Base-by-base conservation (phyloP, 2,797 vertebrate species). In the Cyprinodon diabolis region DNA sequence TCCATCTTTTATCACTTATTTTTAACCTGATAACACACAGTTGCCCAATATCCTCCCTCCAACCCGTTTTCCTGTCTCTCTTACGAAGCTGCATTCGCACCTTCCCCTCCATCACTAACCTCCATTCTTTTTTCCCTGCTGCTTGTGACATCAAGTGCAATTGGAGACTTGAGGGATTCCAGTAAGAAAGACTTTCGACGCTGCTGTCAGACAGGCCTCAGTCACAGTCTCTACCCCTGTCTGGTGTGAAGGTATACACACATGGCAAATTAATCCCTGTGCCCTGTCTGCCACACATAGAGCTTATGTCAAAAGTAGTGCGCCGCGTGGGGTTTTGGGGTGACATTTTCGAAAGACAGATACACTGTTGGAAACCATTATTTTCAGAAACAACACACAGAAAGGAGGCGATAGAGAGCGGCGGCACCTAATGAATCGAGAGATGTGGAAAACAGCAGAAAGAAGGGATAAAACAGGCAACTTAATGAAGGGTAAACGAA, bases 401-500 rank as follows among this genome's bases (percentile, higher is more conserved):
- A 40, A 76, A 72, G 81, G 78, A 80, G 72, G 74, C 30, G 30
- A 71, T 68, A 70, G 83, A 78, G 87, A 90, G 85, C 67, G 35
- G 77, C 58, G 47, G 77, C n/a, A 71, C 71, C 80, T 88, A 91
- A 89, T 89, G 86, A 90, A 88, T 88, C 80, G 72, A 87, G 78
- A 86, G 81, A 85, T 79, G 84, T 82, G 10, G 65, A 84, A 80
- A 82, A 82, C 75, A 79, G 72, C 89, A 79, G 73, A 71, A 83
- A 84, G 84, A 86, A 73, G 69, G 82, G 84, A 86, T 85, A 86
- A 87, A 90, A 87, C 75, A 89, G 88, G 85, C 84, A 82, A 81
- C 84, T 89, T 92, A 93, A 94, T 91, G 91, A 93, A 93, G 92
- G 91, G 87, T 93, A 92, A 93, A 92, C 54, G 86, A 86, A 90